phyloP scores from a whole-genome alignment of 2,797 vertebrate genomes.

The Hephaestus fuliginosus region DNA sequence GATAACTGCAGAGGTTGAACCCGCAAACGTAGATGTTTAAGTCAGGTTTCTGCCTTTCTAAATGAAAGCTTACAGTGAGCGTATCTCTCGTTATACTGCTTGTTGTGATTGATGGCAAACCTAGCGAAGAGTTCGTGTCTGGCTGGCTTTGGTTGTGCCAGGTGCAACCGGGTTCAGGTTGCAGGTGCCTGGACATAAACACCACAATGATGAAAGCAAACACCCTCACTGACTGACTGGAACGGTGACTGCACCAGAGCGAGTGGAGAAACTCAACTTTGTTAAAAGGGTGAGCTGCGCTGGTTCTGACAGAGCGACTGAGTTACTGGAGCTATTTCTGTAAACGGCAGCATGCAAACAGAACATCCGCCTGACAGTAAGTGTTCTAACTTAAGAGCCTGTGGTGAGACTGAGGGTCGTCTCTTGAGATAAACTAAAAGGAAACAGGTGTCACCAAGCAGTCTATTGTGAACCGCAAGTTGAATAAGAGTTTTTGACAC shows the following conservation, averaged over 20 bases:
- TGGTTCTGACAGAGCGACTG: constrained; percentile 36
- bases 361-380: constrained; percentile 18
- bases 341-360: constrained; percentile 13
- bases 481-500: background rate
- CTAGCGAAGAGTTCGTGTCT: constrained; percentile 42
- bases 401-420: constrained; percentile 17
- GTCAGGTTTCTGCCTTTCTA: background rate
- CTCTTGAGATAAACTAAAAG: constrained; percentile 10
- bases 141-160: constrained; percentile 57
- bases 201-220: constrained; percentile 70
- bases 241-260: constrained; percentile 26
- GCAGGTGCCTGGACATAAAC: constrained; percentile 62
- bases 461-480: constrained; percentile 11
- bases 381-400: constrained; percentile 5
- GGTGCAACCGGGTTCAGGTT: constrained; percentile 73
- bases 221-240: constrained; percentile 54
- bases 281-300: constrained; percentile 35
- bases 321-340: constrained; percentile 64
- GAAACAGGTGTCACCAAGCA: constrained; percentile 23
- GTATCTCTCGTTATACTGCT: background rate
- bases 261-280: constrained; percentile 22
- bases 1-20: background rate
- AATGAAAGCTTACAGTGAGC: background rate
- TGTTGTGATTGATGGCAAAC: constrained; percentile 49
- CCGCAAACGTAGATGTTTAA: background rate